Evolutionary conservation across 2,113 vertebrate genomes (phyloP).

Genomic region (Corvus hawaiiensis): DNA sequence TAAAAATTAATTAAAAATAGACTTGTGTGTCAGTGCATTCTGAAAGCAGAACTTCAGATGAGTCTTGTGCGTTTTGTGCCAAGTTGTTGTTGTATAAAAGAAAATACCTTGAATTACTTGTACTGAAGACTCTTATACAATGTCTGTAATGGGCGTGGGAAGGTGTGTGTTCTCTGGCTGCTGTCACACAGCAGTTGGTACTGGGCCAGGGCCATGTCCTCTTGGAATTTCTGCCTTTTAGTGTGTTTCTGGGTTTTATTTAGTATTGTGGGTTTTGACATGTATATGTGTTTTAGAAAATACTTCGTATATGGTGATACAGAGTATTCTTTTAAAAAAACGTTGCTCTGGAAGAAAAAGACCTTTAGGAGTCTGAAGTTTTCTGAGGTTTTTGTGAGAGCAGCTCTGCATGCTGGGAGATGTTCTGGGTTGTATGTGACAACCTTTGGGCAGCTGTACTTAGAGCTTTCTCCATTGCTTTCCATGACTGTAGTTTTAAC

Average conservation of each 20-base stretch:
- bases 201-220: neutral
- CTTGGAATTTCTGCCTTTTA: neutral
- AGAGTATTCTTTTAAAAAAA: neutral
- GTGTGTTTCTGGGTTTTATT: neutral
- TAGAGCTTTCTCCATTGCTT: neutral
- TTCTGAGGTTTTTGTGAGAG: neutral
- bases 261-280: neutral
- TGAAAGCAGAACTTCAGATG: neutral
- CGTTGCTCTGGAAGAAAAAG: neutral
- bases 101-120: neutral
- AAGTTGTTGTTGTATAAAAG: neutral
- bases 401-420: neutral
- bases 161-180: neutral
- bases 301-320: rapidly evolving
- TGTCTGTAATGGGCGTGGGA: neutral
- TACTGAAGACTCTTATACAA: rapidly evolving
- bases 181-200: neutral
- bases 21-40: neutral
- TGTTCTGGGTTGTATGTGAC: neutral
- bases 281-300: neutral
- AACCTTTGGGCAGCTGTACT: neutral
- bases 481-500: neutral
- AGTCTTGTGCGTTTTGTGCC: neutral
- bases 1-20: neutral
- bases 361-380: neutral